Conservation (phyloP, 2,888 invertebrate genomes). For the Orgyia antiqua region DNA sequence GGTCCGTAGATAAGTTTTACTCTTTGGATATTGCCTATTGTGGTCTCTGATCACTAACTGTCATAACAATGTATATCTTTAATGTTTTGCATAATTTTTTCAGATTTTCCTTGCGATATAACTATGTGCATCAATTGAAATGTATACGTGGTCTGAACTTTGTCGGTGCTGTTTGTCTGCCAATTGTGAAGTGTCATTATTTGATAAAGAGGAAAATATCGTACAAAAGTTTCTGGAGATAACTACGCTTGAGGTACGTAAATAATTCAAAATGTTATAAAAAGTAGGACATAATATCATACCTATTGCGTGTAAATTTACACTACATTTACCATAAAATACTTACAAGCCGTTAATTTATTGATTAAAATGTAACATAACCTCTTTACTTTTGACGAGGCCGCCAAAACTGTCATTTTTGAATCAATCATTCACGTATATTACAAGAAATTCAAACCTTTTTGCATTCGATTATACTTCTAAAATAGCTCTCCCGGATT, state of each 20-base stretch:
- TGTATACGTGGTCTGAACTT: slow-evolving; percentile 67
- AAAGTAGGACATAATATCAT: neutral
- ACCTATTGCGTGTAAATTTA: neutral
- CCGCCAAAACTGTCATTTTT: no score
- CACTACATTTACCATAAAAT: slow-evolving; percentile 8
- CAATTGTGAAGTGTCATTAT: slow-evolving; percentile 58
- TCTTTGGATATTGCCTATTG: slow-evolving; percentile 66
- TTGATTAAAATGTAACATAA: slow-evolving; percentile 25
- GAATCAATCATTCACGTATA: no score
- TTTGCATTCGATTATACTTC: no score
- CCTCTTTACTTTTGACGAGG: slow-evolving; percentile 13
- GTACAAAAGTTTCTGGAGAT: slow-evolving; percentile 58
- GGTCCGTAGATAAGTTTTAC: slow-evolving; percentile 77
- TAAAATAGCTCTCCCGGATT: no score
- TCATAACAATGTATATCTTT: slow-evolving; percentile 58
- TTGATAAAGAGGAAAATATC: slow-evolving; percentile 50
- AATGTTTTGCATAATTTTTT: slow-evolving; percentile 43
- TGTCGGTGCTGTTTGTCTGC: slow-evolving; percentile 70
- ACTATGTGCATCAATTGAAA: slow-evolving; percentile 52
- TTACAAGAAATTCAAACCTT: no score
- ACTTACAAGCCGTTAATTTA: slow-evolving; percentile 16
- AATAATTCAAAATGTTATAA: neutral
- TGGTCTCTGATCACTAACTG: slow-evolving; percentile 60
- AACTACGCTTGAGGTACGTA: slow-evolving; percentile 60
- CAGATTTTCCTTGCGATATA: slow-evolving; percentile 50